A percentile compares a stretch with the other conserved stretches of the same genome.
Conservation (phyloP, 2,888 invertebrate species). For the Agonopterix alstromeriana region DNA sequence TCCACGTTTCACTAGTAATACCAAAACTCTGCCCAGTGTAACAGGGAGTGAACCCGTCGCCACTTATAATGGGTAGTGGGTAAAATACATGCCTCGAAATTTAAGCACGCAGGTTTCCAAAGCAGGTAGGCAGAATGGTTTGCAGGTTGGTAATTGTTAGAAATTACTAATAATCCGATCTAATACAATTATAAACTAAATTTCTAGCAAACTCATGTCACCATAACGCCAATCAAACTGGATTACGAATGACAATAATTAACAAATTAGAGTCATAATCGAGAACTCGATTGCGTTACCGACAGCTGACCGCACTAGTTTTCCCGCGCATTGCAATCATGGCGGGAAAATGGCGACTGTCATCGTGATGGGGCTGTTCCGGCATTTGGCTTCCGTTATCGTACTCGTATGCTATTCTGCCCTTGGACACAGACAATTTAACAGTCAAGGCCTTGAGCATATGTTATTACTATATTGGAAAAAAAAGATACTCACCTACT, state of each 20-base stretch:
- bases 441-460: constrained; percentile 31
- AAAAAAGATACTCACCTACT: too few relatives aligned
- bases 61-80: too few relatives aligned
- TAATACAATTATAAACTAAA: too few relatives aligned
- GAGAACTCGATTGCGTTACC: constrained; percentile 6
- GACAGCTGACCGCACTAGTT: constrained; percentile 3
- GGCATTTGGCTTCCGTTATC: constrained; percentile 12
- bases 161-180: too few relatives aligned
- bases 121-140: too few relatives aligned
- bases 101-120: too few relatives aligned
- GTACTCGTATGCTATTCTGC: constrained; percentile 30
- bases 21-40: too few relatives aligned
- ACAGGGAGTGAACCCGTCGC: too few relatives aligned
- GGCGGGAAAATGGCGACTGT: constrained; percentile 7
- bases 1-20: too few relatives aligned
- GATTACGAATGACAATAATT: constrained; percentile 5
- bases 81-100: too few relatives aligned
- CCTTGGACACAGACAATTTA: constrained; percentile 29
- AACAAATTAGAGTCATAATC: constrained; percentile 9
- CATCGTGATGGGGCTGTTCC: constrained; percentile 12
- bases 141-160: too few relatives aligned
- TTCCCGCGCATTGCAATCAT: constrained; percentile 4
- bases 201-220: background rate
- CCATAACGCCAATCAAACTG: constrained; percentile 3
- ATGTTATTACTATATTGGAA: too few relatives aligned